Percentiles rank a stretch among this genome's conserved stretches.
These are phyloP conservation scores for Mactra quadrangularis DNA, from an alignment of 1,140 invertebrate species.

Conservation along the genomic window DNA sequence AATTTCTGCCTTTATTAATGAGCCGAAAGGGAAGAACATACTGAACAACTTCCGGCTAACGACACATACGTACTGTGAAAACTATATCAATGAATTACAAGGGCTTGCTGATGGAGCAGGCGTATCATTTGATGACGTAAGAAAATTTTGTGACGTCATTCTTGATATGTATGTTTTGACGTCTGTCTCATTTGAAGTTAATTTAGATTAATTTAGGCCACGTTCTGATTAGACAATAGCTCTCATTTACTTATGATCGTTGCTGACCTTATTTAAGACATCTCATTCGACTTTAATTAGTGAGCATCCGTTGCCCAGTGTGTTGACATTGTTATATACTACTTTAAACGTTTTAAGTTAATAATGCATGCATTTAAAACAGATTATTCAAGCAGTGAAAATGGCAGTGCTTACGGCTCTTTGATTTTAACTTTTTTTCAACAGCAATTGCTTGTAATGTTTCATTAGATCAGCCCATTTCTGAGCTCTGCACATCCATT, in stretches of 20 bases:
- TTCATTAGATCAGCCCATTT: too few relatives aligned
- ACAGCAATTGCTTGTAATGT: too few relatives aligned
- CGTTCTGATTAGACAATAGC: background rate
- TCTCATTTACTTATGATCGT: background rate
- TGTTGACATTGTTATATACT: too few relatives aligned
- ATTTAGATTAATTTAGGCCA: background rate
- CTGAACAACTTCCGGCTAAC: background rate
- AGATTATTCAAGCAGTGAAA: too few relatives aligned
- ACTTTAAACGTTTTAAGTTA: too few relatives aligned
- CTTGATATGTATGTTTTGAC: background rate
- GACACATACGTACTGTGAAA: background rate
- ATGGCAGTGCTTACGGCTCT: too few relatives aligned
- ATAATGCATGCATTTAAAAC: too few relatives aligned
- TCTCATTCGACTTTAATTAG: too few relatives aligned
- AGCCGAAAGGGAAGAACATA: background rate
- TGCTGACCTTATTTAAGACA: background rate
- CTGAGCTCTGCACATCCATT: too few relatives aligned
- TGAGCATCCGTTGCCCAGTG: too few relatives aligned
- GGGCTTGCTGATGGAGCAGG: constrained; percentile 30
- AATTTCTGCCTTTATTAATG: background rate
- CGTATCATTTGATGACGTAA: constrained; percentile 16
- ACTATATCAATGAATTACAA: constrained; percentile 12
- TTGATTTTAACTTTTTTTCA: too few relatives aligned
- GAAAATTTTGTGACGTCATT: too few relatives aligned
- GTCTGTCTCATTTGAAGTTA: background rate